Percentiles rank a stretch among this genome's conserved stretches.
Evolutionary conservation across 2,797 vertebrate species (phyloP).

Genomic region (Neopelma chrysocephalum): DNA sequence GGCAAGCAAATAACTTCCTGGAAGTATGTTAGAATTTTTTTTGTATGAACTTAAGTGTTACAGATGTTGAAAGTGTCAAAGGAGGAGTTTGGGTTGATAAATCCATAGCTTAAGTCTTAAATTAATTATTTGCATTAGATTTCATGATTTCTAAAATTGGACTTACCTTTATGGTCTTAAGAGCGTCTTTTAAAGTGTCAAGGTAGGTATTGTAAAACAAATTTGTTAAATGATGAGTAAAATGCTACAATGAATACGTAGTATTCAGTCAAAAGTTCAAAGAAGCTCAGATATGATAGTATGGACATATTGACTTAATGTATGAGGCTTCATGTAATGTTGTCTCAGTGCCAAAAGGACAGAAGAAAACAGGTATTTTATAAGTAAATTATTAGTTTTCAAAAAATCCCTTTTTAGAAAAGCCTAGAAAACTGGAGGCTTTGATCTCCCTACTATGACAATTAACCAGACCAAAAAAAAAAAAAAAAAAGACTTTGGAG

Average conservation of each 20-base stretch:
- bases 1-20: not conserved
- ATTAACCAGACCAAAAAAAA: not conserved
- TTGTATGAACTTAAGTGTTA: not conserved
- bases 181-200: not conserved
- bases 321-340: not conserved
- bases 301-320: not conserved
- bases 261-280: not conserved
- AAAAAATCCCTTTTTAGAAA: not conserved
- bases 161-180: not conserved
- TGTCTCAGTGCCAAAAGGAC: not conserved
- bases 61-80: not conserved
- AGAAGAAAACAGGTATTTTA: not conserved
- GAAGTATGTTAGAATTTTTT: not conserved
- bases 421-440: not conserved
- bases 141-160: not conserved
- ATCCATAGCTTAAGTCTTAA: not conserved
- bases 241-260: not conserved
- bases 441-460: not conserved
- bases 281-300: not conserved
- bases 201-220: not conserved
- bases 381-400: not conserved
- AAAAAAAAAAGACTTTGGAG: not conserved
- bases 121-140: not conserved
- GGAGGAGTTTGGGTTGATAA: not conserved
- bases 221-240: not conserved